Conservation (phyloP, 2,113 vertebrate species). For the Tachycineta bicolor region DNA sequence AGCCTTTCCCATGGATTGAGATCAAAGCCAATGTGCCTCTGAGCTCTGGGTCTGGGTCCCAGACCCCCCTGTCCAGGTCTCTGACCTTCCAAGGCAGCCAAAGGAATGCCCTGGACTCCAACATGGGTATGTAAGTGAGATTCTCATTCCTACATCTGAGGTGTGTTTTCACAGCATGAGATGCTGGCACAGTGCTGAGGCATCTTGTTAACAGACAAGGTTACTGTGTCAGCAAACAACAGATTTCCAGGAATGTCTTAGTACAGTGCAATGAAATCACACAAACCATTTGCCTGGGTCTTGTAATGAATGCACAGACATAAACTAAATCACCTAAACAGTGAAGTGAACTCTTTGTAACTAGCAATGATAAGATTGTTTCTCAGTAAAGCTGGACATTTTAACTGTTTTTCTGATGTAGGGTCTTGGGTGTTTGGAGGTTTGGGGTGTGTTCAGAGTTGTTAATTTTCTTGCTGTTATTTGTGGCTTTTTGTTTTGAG, state of each 20-base stretch:
- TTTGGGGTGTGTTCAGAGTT: not conserved
- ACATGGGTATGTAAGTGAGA: not conserved
- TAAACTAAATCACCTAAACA: not conserved
- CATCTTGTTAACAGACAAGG: not conserved
- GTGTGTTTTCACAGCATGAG: not conserved
- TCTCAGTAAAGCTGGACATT: rapidly evolving
- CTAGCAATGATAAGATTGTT: not conserved
- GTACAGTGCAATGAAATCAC: not conserved
- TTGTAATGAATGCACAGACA: not conserved
- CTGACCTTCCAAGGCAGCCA: no score
- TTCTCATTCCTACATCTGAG: not conserved
- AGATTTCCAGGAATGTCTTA: not conserved
- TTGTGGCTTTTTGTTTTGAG: not conserved
- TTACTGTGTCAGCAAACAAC: not conserved
- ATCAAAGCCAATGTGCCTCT: no score
- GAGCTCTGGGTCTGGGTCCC: no score
- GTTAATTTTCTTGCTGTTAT: not conserved
- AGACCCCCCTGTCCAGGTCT: no score
- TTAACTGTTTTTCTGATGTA: not conserved
- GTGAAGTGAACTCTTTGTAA: not conserved
- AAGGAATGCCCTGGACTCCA: no score
- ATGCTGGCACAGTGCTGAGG: not conserved
- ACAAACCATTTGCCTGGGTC: not conserved
- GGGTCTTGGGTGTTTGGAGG: rapidly evolving
- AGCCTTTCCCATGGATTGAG: no score